Conservation (phyloP, 2,888 invertebrate genomes). For the Oxystoma pomonae region DNA sequence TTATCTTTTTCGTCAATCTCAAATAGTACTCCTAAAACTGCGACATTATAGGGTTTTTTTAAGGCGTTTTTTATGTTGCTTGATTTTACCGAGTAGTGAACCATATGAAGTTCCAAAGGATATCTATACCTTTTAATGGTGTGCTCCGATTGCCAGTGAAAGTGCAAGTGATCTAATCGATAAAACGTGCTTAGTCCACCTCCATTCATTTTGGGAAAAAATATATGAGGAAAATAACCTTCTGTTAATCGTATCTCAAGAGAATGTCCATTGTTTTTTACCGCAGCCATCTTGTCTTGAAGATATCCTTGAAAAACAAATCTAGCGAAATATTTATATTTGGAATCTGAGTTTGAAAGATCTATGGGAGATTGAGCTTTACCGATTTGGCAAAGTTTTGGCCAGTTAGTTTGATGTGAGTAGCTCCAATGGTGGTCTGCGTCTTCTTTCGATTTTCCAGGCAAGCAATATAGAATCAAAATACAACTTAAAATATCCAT, state of each 20-base stretch:
- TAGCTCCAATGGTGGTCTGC: too few relatives aligned
- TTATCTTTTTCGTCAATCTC: too few relatives aligned
- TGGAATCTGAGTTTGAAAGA: constrained; percentile 6
- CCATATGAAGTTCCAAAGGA: constrained; percentile 62
- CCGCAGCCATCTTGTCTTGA: constrained; percentile 12
- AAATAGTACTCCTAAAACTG: constrained; percentile 61
- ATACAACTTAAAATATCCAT: too few relatives aligned
- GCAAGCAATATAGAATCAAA: too few relatives aligned
- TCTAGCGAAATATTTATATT: constrained; percentile 13
- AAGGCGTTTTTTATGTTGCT: constrained; percentile 53
- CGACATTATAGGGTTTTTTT: constrained; percentile 54
- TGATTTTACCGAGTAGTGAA: constrained; percentile 55
- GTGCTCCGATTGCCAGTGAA: constrained; percentile 85
- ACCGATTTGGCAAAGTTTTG: constrained; percentile 18
- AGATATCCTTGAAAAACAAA: constrained; percentile 21
- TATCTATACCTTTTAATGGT: constrained; percentile 62
- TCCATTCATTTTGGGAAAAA: constrained; percentile 48
- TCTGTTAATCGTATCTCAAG: too few relatives aligned
- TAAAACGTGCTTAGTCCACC: constrained; percentile 57
- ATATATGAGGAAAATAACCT: too few relatives aligned
- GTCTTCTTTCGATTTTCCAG: too few relatives aligned
- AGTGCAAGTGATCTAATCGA: constrained; percentile 69
- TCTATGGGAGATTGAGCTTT: constrained; percentile 22
- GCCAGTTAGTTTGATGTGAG: constrained; percentile 22
- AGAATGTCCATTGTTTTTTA: constrained; percentile 27